phyloP scores from a whole-genome alignment of 2,888 invertebrate species.

The Micoletzkya japonica region DNA sequence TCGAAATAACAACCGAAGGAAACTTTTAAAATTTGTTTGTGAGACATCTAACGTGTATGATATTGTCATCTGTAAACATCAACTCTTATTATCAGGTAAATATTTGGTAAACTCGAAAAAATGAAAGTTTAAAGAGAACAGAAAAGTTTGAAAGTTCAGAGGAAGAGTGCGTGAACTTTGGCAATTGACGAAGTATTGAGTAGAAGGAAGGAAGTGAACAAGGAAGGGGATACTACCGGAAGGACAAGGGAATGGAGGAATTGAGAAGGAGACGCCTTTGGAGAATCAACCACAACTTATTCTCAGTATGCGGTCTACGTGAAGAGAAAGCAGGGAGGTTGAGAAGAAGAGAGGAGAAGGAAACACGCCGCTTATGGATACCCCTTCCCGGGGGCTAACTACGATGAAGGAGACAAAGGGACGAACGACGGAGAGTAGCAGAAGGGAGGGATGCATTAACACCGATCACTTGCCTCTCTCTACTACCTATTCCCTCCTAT shows the following conservation, averaged over 20 bases:
- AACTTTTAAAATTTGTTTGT: constrained; percentile 24
- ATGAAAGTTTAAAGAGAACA: background rate
- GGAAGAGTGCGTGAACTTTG: too few relatives aligned
- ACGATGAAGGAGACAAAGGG: too few relatives aligned
- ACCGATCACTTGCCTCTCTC: too few relatives aligned
- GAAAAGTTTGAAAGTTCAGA: background rate
- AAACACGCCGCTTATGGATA: too few relatives aligned
- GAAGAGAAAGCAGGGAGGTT: background rate
- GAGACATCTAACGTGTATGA: constrained; percentile 26
- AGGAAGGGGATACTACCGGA: background rate
- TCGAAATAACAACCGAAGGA: constrained; percentile 15
- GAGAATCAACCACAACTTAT: too few relatives aligned
- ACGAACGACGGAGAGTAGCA: too few relatives aligned
- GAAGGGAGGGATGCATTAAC: too few relatives aligned
- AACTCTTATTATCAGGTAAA: background rate
- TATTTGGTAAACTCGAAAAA: background rate
- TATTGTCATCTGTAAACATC: constrained; percentile 18
- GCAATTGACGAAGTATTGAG: too few relatives aligned
- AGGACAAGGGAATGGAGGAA: background rate
- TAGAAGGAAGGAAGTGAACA: too few relatives aligned
- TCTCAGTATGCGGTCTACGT: background rate
- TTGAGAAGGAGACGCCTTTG: too few relatives aligned
- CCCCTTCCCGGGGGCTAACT: too few relatives aligned
- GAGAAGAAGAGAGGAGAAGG: background rate
- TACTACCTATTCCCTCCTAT: too few relatives aligned